phyloP scores from a whole-genome alignment of 2,888 invertebrate genomes.

The Zonitis immaculata region DNA sequence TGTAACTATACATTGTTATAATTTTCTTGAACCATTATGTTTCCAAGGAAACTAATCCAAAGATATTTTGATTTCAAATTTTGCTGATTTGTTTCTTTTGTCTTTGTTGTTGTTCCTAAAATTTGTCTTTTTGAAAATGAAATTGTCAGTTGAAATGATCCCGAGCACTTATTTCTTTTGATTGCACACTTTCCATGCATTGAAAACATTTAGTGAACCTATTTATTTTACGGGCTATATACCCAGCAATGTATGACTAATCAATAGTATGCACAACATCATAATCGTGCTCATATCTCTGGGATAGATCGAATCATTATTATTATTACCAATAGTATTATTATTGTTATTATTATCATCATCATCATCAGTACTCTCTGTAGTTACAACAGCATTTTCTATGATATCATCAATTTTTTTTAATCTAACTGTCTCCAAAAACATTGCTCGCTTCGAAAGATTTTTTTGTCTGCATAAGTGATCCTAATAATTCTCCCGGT shows the following conservation, averaged over 20 bases:
- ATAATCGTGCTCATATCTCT: neutral
- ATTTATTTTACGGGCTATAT: neutral
- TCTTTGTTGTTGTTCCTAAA: no score
- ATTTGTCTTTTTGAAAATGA: no score
- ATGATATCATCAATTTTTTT: neutral
- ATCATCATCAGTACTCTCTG: neutral
- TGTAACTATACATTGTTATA: no score
- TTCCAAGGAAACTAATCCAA: no score
- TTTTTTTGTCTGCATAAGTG: conserved; percentile 1
- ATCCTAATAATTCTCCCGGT: neutral
- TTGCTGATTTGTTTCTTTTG: no score
- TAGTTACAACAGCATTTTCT: neutral
- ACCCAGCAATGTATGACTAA: neutral
- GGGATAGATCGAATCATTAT: neutral
- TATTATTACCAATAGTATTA: neutral
- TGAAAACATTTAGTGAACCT: neutral
- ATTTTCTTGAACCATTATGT: no score
- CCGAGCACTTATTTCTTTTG: neutral
- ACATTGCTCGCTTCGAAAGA: neutral
- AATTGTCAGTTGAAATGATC: no score
- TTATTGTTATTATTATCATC: neutral
- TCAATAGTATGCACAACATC: neutral
- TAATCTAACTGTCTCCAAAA: neutral
- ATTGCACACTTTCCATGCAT: neutral
- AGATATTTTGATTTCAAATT: no score